These are phyloP conservation scores for Dinoponera quadriceps DNA, from an alignment of 1,140 invertebrate genomes.

Conservation along the genomic window DNA sequence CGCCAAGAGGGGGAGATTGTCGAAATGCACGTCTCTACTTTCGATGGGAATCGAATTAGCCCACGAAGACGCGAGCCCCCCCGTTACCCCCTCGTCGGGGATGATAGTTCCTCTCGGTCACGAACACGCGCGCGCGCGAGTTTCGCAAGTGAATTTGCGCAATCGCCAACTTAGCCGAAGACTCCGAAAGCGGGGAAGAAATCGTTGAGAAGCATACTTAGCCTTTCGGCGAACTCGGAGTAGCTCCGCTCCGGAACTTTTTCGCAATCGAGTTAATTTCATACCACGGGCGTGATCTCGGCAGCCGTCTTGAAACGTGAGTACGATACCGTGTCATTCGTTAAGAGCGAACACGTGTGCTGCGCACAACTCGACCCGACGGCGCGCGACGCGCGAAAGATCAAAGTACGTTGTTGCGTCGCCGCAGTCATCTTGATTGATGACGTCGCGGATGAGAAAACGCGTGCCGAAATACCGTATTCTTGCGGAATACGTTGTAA, in stretches of 20 bases:
- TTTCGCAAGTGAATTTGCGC: constrained; percentile 59
- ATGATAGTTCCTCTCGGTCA: constrained; percentile 44
- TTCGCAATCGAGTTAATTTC: constrained; percentile 51
- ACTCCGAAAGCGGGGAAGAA: constrained; percentile 28
- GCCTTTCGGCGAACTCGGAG: constrained; percentile 25
- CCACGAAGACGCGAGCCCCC: neutral
- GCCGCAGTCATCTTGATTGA: too few species aligned
- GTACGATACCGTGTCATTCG: constrained; percentile 1
- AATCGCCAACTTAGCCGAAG: constrained; percentile 40
- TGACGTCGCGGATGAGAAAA: too few species aligned
- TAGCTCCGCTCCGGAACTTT: constrained; percentile 26
- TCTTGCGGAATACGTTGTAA: too few species aligned
- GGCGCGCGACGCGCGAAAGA: neutral
- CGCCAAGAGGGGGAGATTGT: constrained; percentile 25
- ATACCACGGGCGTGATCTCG: constrained; percentile 21
- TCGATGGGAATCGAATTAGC: constrained; percentile 59
- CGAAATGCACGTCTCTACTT: constrained; percentile 55
- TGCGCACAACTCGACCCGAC: neutral
- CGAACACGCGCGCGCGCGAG: constrained; percentile 30
- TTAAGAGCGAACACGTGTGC: neutral
- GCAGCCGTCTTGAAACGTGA: neutral
- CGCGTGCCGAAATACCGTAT: too few species aligned
- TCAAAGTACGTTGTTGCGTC: too few species aligned
- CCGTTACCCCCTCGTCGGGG: constrained; percentile 3
- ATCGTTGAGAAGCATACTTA: constrained; percentile 53